These are phyloP conservation scores for Chelonus formosanus DNA, from an alignment of 2,888 invertebrate genomes.

Conservation along the genomic window DNA sequence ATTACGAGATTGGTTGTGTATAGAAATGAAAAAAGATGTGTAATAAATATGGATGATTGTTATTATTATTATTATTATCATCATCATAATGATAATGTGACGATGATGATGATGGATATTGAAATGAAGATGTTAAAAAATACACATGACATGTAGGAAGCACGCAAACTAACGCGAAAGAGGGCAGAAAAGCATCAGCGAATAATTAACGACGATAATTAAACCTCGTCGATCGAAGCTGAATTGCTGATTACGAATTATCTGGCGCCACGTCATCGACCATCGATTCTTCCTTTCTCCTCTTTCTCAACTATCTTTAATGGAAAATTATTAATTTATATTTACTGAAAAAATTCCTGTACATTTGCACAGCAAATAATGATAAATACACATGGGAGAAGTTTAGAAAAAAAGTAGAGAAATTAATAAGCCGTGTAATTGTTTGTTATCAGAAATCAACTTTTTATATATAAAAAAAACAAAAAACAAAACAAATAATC, in stretches of 20 bases:
- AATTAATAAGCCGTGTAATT: too few relatives aligned
- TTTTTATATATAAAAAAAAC: too few relatives aligned
- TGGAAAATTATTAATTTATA: constrained; percentile 4
- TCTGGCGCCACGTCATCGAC: not conserved
- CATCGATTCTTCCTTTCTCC: constrained; percentile 9
- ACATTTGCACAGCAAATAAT: too few relatives aligned
- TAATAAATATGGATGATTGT: too few relatives aligned
- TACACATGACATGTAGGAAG: constrained; percentile 2
- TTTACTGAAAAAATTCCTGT: too few relatives aligned
- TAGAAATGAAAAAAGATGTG: not conserved
- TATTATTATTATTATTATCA: too few relatives aligned
- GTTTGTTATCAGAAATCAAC: too few relatives aligned
- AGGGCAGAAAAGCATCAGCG: not conserved
- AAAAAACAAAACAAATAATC: too few relatives aligned
- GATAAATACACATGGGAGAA: too few relatives aligned
- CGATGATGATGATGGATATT: too few relatives aligned
- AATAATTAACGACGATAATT: constrained; percentile 16
- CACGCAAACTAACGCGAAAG: not conserved
- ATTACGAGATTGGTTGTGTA: not conserved
- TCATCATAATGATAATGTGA: too few relatives aligned
- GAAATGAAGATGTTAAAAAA: not conserved
- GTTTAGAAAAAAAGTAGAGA: too few relatives aligned
- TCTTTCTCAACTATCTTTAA: constrained; percentile 2
- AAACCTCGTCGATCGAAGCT: constrained; percentile 13
- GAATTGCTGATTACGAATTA: constrained; percentile 14